Evolutionary conservation across 1,140 invertebrate species (phyloP).

Genomic region (Cyclargus thomasi): DNA sequence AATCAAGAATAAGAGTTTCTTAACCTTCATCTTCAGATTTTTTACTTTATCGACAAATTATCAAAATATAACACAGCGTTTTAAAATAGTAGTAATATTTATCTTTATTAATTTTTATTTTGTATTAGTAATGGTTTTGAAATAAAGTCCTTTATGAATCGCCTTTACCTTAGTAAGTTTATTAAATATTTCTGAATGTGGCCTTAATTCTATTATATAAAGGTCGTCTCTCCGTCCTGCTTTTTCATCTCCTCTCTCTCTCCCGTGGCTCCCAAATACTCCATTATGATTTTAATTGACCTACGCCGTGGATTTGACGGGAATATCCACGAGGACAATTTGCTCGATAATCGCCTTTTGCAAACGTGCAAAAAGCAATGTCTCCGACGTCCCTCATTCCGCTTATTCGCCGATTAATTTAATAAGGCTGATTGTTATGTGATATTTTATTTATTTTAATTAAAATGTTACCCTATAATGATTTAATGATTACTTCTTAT

Average conservation of each 20-base stretch:
- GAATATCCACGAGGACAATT: constrained; percentile 44
- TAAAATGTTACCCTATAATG: too few relatives aligned
- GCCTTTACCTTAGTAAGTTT: too few relatives aligned
- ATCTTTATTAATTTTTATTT: too few relatives aligned
- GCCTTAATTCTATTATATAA: constrained; percentile 29
- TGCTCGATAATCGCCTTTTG: constrained; percentile 42
- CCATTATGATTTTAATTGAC: constrained; percentile 67
- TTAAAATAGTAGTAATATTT: too few relatives aligned
- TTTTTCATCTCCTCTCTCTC: not conserved
- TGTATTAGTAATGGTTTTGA: too few relatives aligned
- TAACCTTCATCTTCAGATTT: too few relatives aligned
- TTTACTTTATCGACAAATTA: too few relatives aligned
- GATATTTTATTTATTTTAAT: not conserved
- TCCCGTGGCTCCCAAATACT: constrained; percentile 40
- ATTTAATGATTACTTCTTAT: too few relatives aligned
- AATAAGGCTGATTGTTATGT: not conserved
- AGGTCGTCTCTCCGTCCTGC: not conserved
- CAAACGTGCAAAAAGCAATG: constrained; percentile 36
- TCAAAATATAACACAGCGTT: too few relatives aligned
- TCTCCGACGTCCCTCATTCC: constrained; percentile 9
- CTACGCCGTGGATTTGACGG: constrained; percentile 55
- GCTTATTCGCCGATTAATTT: constrained; percentile 10
- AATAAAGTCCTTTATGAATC: too few relatives aligned
- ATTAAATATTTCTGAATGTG: too few relatives aligned
- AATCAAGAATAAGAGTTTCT: too few relatives aligned